A percentile compares a stretch with the other conserved stretches of the same genome.
Conservation (phyloP, 2,113 vertebrate genomes). For the Pandion haliaetus region DNA sequence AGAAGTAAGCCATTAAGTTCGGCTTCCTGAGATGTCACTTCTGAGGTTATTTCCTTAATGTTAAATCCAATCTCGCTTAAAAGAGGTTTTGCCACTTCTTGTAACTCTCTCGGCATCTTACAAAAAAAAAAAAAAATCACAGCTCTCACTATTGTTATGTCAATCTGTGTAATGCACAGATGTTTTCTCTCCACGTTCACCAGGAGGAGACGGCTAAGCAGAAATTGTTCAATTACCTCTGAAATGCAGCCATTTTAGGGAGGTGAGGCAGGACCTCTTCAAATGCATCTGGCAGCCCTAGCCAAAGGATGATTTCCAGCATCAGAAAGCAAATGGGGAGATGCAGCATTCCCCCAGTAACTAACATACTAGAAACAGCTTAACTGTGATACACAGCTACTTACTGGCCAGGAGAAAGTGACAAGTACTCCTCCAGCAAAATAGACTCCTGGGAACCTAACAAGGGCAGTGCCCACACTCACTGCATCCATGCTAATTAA, state of each 20-base stretch:
- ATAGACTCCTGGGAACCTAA: not conserved
- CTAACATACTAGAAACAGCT: not conserved
- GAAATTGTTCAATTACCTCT: not conserved
- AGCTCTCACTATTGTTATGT: not conserved
- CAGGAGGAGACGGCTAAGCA: not conserved
- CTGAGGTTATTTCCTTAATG: not conserved
- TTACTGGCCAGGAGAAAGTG: not conserved
- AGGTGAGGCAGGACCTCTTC: not conserved
- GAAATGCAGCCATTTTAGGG: fast-evolving
- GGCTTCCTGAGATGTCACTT: not conserved
- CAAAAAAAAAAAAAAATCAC: not conserved
- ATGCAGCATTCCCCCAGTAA: not conserved
- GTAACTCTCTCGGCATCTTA: not conserved
- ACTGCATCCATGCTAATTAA: not conserved
- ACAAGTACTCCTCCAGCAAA: not conserved
- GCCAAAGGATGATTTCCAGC: not conserved
- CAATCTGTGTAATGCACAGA: not conserved
- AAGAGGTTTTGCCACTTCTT: not conserved
- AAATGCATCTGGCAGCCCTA: not conserved
- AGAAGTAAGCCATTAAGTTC: not conserved
- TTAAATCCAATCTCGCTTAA: not conserved
- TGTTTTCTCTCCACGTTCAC: not conserved
- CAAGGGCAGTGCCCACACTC: not conserved
- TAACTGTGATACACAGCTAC: not conserved
- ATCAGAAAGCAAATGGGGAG: not conserved